Conservation (phyloP, 1,140 invertebrate species). For the Sinella curviseta region DNA sequence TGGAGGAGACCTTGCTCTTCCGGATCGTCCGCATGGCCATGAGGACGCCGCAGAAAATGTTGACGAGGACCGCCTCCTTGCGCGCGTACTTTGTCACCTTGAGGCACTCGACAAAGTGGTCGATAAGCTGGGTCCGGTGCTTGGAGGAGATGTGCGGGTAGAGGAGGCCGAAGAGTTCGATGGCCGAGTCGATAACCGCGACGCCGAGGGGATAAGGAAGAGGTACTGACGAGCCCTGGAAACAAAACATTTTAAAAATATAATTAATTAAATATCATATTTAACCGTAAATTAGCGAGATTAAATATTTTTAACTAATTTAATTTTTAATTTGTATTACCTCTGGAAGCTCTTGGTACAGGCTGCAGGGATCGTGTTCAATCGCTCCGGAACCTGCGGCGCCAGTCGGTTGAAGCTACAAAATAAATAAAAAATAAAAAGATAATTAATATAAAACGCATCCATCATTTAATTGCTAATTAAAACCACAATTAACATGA, state of each 20-base stretch:
- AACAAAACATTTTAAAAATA: background rate
- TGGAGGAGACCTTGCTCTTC: background rate
- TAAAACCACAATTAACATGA: no score
- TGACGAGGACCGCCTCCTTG: conserved; percentile 94
- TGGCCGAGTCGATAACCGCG: conserved; percentile 92
- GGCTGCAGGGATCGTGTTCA: conserved; percentile 90
- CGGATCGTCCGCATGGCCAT: conserved; percentile 73
- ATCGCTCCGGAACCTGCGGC: conserved; percentile 91
- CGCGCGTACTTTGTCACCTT: conserved; percentile 75
- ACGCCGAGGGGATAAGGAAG: conserved; percentile 93
- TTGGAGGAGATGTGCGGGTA: conserved; percentile 93
- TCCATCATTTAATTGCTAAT: background rate
- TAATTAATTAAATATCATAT: background rate
- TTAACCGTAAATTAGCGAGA: conserved; percentile 23
- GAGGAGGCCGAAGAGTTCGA: conserved; percentile 87
- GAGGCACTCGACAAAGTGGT: conserved; percentile 85
- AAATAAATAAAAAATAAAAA: conserved; percentile 42
- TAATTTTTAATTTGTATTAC: conserved; percentile 59
- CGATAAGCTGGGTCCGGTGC: conserved; percentile 92
- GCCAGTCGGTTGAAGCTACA: conserved; percentile 82
- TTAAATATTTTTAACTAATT: background rate
- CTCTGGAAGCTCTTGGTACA: conserved; percentile 70
- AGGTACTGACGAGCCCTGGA: conserved; percentile 65
- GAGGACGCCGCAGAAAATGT: conserved; percentile 91
- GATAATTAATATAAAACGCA: background rate